Base-by-base conservation (phyloP, 2,113 vertebrate genomes). In the Riparia riparia region DNA sequence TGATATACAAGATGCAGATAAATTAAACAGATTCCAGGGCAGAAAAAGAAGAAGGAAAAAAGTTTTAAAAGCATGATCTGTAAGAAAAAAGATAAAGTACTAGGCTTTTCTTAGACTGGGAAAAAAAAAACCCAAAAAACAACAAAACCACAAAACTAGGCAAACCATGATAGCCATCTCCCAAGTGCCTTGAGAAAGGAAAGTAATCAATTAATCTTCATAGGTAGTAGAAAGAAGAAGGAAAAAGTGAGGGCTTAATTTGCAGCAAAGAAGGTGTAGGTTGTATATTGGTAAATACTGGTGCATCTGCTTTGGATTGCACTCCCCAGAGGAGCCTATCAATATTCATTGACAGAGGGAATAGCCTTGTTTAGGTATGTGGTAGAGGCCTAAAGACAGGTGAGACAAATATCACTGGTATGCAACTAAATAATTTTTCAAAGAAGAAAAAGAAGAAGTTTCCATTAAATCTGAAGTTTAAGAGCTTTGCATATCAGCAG, bases 191-290 rank as follows among this genome's bases (percentile, higher is more conserved):
- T 32, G 41, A 89, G 60, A 89, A 74, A 74, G 61, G 49, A 82
- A 39, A 77, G 56, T n/a, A 83, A 87, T 79, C 56, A 86, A 64
- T 93, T 96, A 68, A 79, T 82, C 81, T 92, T 95, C 49, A 57
- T 39, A 68, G 68, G 19, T 20, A 60, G 34, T 24, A 13, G n/a
- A 76, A 89, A 84, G 53, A 86, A 56, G 26, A 89, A 68, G 65
- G 31, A 5, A 83, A 60, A 96, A 77, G 24, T 34, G 41, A 41
- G 60, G 9, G 65, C 6, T 89, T 84, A 82, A 73, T 89, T 84
- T 84, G 69, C 41, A 78, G 44, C 29, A 49, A 68, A 64, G 45
- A 76, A 69, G 29, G 54, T 54, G 41, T 28, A 56, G 31, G 13
- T 28, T 84, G 41, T 47, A 34, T 86, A 90, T 68, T 56, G 72